phyloP scores from a whole-genome alignment of 1,140 invertebrate species.

The Trachymyrmex cornetzi region DNA sequence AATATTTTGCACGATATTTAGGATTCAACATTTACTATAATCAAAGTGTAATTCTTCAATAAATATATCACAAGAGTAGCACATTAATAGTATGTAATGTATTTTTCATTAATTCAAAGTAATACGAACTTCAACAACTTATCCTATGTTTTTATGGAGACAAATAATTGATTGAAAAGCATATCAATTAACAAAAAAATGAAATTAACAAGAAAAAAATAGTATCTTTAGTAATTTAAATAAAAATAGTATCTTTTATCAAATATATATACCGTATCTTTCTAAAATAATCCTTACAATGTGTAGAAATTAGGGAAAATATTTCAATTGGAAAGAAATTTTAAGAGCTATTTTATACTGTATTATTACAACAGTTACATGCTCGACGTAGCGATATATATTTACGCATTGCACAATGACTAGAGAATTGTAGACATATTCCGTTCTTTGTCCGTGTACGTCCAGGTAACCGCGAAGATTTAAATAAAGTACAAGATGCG shows the following conservation, averaged over 20 bases:
- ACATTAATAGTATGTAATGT: background rate
- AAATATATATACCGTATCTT: background rate
- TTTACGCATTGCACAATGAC: slow-evolving; percentile 80
- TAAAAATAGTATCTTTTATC: background rate
- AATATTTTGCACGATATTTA: slow-evolving; percentile 4
- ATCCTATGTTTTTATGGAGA: background rate
- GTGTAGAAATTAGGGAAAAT: background rate
- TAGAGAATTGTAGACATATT: slow-evolving; percentile 80
- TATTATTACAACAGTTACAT: slow-evolving; percentile 74
- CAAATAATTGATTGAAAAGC: background rate
- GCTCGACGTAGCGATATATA: slow-evolving; percentile 70
- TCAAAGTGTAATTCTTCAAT: slow-evolving; percentile 38
- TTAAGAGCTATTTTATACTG: slow-evolving; percentile 64
- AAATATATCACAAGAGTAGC: slow-evolving; percentile 22
- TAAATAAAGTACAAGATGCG: slow-evolving; percentile 49
- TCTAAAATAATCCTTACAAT: background rate
- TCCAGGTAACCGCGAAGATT: slow-evolving; percentile 54
- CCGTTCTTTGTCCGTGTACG: slow-evolving; percentile 36
- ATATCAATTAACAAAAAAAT: slow-evolving; percentile 1
- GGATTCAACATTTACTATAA: slow-evolving; percentile 11
- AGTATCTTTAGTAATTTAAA: background rate
- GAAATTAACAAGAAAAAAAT: slow-evolving; percentile 4
- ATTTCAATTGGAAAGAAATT: slow-evolving; percentile 14
- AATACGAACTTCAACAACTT: background rate
- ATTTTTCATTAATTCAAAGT: slow-evolving; percentile 14